phyloP scores from a whole-genome alignment of 2,888 invertebrate genomes.

The Xanthia togata region DNA sequence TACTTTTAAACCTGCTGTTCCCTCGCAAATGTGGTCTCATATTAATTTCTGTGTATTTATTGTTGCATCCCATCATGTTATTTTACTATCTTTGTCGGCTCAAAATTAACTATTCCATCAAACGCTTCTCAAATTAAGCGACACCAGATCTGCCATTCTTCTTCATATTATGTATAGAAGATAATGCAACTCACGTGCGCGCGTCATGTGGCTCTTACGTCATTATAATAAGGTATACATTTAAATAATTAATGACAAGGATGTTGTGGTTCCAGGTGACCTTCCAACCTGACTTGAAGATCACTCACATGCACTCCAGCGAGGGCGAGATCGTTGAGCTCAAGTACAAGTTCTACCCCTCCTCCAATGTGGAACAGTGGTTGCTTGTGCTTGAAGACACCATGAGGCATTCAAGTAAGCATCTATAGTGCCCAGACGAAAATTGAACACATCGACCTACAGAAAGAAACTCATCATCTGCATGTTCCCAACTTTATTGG shows the following conservation, averaged over 20 bases:
- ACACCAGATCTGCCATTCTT: no score
- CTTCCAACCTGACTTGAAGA: constrained; percentile 93
- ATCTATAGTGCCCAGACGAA: not conserved
- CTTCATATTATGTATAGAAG: not conserved
- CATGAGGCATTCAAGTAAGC: constrained; percentile 92
- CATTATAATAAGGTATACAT: not conserved
- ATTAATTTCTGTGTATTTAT: not conserved
- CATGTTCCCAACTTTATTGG: not conserved
- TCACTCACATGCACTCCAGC: constrained; percentile 94
- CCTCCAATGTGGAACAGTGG: constrained; percentile 94
- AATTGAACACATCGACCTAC: not conserved
- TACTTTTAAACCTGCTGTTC: not conserved
- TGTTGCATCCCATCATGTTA: no score
- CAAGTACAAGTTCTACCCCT: constrained; percentile 92
- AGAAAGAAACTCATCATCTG: not conserved
- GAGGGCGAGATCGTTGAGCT: constrained; percentile 94
- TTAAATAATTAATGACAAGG: not conserved
- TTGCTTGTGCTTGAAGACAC: constrained; percentile 92
- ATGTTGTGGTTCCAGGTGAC: constrained; percentile 85
- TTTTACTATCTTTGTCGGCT: no score
- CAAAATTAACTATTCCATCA: no score
- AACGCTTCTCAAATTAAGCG: no score
- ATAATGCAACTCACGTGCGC: not conserved
- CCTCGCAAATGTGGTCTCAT: not conserved
- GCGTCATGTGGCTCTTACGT: not conserved